Conservation (phyloP, 1,140 invertebrate genomes). For the Belonocnema kinseyi region DNA sequence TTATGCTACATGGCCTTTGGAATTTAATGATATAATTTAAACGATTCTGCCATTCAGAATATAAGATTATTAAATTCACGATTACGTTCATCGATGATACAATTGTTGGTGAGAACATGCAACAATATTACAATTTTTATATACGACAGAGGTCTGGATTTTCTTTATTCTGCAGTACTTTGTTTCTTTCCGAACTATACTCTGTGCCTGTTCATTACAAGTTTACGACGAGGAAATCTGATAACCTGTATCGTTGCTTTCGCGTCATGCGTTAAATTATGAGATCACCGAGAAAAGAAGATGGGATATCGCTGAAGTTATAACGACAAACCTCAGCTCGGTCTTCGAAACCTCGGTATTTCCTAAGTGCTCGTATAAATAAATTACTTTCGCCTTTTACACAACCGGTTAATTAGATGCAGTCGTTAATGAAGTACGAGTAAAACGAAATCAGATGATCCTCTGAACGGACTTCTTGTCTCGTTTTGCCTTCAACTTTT, state of each 20-base stretch:
- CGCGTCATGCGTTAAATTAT: slow-evolving; percentile 22
- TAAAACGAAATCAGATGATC: not conserved
- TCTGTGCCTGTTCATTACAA: slow-evolving; percentile 6
- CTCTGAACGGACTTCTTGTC: not conserved
- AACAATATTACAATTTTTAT: not conserved
- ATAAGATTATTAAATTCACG: not conserved
- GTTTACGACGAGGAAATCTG: slow-evolving; percentile 23
- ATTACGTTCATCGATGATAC: not conserved
- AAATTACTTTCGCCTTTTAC: slow-evolving; percentile 59
- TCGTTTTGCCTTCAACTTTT: not conserved
- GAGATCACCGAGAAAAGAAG: slow-evolving; percentile 20
- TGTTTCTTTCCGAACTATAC: not conserved
- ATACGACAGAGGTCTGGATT: not conserved
- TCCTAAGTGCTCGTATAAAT: slow-evolving; percentile 56
- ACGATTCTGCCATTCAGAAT: not conserved
- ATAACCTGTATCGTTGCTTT: slow-evolving; percentile 23
- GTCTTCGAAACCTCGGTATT: not conserved
- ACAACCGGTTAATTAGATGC: slow-evolving; percentile 32
- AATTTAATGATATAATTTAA: slow-evolving; percentile 24
- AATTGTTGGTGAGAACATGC: slow-evolving; percentile 1
- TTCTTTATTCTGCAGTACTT: not conserved
- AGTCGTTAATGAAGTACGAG: slow-evolving; percentile 4
- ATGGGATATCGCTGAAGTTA: slow-evolving; percentile 22
- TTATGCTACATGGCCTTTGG: slow-evolving; percentile 6
- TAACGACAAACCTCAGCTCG: slow-evolving; percentile 45